Evolutionary conservation across 2,888 invertebrate species (phyloP), one percentile per base, ranked within the genome.

Genomic region (Drosophila quinaria): DNA sequence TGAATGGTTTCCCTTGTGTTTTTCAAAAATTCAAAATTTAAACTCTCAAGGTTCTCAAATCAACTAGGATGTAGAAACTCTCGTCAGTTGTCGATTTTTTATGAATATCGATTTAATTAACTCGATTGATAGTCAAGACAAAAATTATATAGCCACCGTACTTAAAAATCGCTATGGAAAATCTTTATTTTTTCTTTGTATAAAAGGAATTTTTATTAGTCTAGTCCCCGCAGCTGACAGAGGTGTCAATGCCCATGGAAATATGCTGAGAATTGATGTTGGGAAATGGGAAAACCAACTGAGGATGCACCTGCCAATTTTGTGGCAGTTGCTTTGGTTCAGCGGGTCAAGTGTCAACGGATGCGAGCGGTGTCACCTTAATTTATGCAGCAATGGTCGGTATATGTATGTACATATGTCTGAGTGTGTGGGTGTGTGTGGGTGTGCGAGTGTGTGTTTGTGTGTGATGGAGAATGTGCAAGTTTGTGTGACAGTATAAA

Each of bases 301-400:
- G 71, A 65, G 54, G 67, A 58, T 77, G 78, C 87, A 77, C 54
- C 56, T 64, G 70, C 54, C 63, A 77, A 81, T 72, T 71, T 84
- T 66, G 78, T 68, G 74, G 74, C 60, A 29, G 39, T 55, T 47
- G 55, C 46, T 55, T 47, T 37, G 65, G 19, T 47, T 64, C 61
- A 70, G 67, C 68, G 54, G 64, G 66, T 77, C 69, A 86, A 82
- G 77, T 82, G 71, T 78, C 85, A 84, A 70, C 69, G 64, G 44
- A 63, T 78, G 62, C 70, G 65, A 68, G 42, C 67, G 61, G 55
- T 44, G 66, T 62, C 11, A 56, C 59, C 67, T 67, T 83, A 86
- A 84, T 84, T 82, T 84, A 84, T 84, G 87, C 87, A 73, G 61
- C 62, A 35, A 47, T 10, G 72, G 71, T 60, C 70, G 72, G 46